Percentiles rank a stretch among this genome's conserved stretches.
Conservation (phyloP, 2,888 invertebrate species). For the Synanthedon myopaeformis region DNA sequence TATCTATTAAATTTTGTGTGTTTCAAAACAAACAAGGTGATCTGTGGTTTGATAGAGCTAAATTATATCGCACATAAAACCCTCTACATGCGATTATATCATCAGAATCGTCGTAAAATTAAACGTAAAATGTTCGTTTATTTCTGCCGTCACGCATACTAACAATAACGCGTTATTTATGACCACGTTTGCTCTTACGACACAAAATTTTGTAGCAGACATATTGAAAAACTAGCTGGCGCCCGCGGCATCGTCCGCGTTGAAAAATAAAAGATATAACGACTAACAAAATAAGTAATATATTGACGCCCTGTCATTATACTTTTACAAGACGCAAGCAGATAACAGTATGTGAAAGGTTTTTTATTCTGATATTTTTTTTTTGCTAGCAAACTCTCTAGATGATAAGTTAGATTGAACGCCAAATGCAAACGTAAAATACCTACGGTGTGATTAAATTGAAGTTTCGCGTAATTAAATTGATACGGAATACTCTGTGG, state of each 20-base stretch:
- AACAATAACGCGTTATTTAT: conserved; percentile 21
- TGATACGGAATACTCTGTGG: conserved; percentile 29
- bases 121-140: conserved; percentile 13
- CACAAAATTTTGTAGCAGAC: neutral
- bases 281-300: too few species aligned
- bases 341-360: too few species aligned
- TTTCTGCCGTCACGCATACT: conserved; percentile 27
- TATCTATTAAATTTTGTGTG: too few species aligned
- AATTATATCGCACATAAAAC: conserved; percentile 6
- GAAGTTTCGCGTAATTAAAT: conserved; percentile 8
- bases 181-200: conserved; percentile 13
- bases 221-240: too few species aligned
- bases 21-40: neutral
- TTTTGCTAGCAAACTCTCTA: too few species aligned
- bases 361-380: too few species aligned
- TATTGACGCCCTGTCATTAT: too few species aligned
- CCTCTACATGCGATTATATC: conserved; percentile 23
- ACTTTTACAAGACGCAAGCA: too few species aligned
- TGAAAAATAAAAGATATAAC: too few species aligned
- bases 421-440: neutral
- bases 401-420: conserved; percentile 2
- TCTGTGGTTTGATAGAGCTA: neutral
- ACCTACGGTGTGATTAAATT: too few species aligned
- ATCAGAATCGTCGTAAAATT: conserved; percentile 19
- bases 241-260: too few species aligned